A percentile compares a stretch with the other conserved stretches of the same genome.
phyloP scores from a whole-genome alignment of 2,888 invertebrate genomes.

The Eumacrocentrus americanus region DNA sequence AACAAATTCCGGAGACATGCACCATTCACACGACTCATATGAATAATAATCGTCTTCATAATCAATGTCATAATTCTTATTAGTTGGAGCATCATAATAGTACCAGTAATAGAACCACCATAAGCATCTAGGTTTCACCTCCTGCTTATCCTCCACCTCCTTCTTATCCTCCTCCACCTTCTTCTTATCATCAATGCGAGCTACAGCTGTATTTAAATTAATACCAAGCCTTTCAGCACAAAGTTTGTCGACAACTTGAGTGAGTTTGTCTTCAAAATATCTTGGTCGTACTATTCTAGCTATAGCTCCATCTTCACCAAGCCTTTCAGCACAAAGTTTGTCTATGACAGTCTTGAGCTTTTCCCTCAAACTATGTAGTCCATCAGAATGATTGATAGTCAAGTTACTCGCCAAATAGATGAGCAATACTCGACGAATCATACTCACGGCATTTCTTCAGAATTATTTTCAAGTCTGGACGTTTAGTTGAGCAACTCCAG shows the following conservation, averaged over 20 bases:
- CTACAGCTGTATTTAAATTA: no score
- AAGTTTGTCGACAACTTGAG: neutral
- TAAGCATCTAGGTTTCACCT: no score
- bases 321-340: constrained; percentile 1
- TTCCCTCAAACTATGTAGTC: neutral
- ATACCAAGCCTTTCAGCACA: neutral
- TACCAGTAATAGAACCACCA: no score
- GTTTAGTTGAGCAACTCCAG: no score
- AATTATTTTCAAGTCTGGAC: no score
- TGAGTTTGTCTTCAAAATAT: no score
- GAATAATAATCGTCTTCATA: neutral
- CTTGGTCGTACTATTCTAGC: no score
- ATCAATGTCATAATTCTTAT: no score
- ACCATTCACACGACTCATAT: neutral
- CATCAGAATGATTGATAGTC: no score
- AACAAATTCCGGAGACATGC: neutral
- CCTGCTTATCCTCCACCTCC: neutral
- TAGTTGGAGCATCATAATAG: no score
- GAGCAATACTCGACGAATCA: neutral
- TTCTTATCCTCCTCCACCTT: neutral
- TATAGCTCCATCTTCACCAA: neutral
- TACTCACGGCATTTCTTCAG: neutral
- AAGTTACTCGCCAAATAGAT: neutral
- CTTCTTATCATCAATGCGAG: neutral
- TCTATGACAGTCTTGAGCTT: neutral